These are phyloP conservation scores for Prionailurus viverrinus DNA, from an alignment of 2,113 vertebrate species.

Conservation along the genomic window DNA sequence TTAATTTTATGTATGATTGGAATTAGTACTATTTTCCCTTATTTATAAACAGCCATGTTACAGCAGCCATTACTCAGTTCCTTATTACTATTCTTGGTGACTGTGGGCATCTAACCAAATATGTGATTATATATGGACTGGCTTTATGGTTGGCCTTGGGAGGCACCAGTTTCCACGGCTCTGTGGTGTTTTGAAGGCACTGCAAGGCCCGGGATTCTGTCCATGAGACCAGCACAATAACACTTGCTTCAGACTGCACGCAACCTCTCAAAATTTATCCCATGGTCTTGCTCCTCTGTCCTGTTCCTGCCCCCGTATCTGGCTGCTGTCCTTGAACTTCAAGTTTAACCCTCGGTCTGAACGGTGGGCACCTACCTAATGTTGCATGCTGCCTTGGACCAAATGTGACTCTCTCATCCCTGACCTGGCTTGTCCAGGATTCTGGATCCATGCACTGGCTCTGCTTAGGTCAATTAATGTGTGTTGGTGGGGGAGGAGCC, in stretches of 20 bases:
- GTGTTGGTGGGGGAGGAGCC: no score
- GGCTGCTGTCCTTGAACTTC: background rate
- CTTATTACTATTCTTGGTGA: background rate
- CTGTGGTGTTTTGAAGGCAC: background rate
- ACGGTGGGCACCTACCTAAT: background rate
- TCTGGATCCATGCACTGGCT: background rate
- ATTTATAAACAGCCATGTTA: background rate
- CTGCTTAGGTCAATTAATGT: background rate
- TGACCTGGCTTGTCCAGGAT: background rate
- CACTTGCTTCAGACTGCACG: background rate
- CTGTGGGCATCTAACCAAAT: background rate
- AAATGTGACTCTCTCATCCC: background rate
- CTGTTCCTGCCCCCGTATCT: background rate
- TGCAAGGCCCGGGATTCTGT: background rate
- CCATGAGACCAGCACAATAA: background rate
- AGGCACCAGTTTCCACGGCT: background rate
- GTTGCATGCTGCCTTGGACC: background rate
- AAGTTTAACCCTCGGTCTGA: background rate
- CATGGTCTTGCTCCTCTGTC: background rate
- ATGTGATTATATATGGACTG: background rate
- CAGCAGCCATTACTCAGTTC: background rate
- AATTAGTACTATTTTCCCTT: background rate
- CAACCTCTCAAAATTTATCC: background rate
- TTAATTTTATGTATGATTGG: background rate
- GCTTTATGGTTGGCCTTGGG: background rate